Evolutionary conservation across 1,140 invertebrate genomes (phyloP).

Genomic region (Ceratina australensis): DNA sequence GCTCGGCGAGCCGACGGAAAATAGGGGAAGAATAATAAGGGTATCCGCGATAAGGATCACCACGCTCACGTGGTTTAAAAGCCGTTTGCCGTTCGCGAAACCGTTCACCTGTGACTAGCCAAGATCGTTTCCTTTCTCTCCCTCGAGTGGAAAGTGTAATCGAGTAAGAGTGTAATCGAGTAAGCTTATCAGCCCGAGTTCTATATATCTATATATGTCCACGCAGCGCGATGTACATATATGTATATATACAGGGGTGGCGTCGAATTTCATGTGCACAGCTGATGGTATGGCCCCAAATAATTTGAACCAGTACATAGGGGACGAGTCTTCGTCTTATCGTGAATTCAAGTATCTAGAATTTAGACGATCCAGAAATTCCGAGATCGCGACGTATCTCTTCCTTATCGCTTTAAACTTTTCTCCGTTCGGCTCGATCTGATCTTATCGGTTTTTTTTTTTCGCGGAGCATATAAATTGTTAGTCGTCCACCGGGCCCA

Average conservation of each 20-base stretch:
- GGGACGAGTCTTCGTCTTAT: conserved; percentile 47
- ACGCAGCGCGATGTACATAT: neutral
- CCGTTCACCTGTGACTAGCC: conserved; percentile 6
- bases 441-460: neutral
- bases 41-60: neutral
- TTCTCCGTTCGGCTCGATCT: conserved; percentile 12
- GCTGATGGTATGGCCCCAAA: conserved; percentile 76
- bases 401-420: neutral
- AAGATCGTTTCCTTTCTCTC: neutral
- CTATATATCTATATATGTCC: conserved; percentile 4
- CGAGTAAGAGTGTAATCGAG: conserved; percentile 28
- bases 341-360: conserved; percentile 16
- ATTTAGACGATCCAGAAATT: conserved; percentile 15
- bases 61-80: neutral
- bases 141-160: neutral
- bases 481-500: neutral
- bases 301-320: conserved; percentile 38
- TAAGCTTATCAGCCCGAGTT: conserved; percentile 19
- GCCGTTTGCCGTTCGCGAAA: neutral
- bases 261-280: conserved; percentile 72
- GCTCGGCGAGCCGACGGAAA: neutral
- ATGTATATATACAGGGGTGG: conserved; percentile 11
- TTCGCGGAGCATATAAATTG: too few species aligned
- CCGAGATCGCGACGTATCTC: conserved; percentile 38
- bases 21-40: too few species aligned